Base-by-base conservation (phyloP, 2,113 vertebrate species). In the Columba janthina region DNA sequence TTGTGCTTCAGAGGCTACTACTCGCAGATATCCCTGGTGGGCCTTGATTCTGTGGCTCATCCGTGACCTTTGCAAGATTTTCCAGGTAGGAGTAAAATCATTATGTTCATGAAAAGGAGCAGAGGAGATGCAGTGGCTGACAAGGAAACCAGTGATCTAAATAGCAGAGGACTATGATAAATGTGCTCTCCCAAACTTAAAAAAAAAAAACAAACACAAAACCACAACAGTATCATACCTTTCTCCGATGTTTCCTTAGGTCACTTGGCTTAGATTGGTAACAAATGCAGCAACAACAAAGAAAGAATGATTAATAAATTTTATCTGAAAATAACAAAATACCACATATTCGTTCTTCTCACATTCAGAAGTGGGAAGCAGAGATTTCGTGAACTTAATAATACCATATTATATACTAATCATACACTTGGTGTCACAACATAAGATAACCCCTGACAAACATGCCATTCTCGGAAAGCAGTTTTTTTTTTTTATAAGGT, bases 191-290 rank as follows among this genome's bases (percentile, higher is more conserved):
- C 17, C 34, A 76, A 61, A 75, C 7, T 25, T n/a, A 12, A 61
- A 71, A 82, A 85, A 46, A 40, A 40, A 71, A 82, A 85, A 44
- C 11, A 40, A 3, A 17, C 18, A 46, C 44, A 19, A n/a, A 12
- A 7, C 48, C 21, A 46, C 44, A 46, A 46, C 51, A 83, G 60
- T 77, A 36, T 56, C 88, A 25, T 99, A 99, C 99, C 99, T 99
- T 99, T 98, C 99, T 99, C 90, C 99, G 98, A 98, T 99, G 99
- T 95, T 99, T 99, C 97, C 99, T 98, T 95, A 99, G 97, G 95
- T 99, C 99, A 26, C 99, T 99, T 96, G 99, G 99, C 99, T 99
- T 97, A 57, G 40, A 89, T 94, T 72, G 85, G 73, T 58, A 93
- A 88, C 25, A 96, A 95, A 88, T 92, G 91, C 85, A 95, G 65